Conservation (phyloP, 53 echinoderm and acorn worm genomes). For the Holothuria scabra region DNA sequence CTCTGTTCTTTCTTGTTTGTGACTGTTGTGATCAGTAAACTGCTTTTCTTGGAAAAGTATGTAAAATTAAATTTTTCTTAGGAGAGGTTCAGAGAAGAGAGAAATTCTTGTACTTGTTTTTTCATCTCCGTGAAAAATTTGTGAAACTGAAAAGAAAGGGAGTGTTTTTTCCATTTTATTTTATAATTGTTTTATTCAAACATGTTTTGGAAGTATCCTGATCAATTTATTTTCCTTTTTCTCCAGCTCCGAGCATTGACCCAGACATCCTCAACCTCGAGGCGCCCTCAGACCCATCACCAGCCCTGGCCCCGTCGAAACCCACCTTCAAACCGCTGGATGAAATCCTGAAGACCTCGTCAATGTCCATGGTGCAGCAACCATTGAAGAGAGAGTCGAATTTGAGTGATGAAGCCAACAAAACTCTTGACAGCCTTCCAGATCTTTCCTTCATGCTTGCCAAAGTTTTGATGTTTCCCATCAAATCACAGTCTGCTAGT, state of each 20-base stretch:
- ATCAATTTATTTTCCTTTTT: neutral
- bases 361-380: conserved; percentile 89
- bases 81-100: no score
- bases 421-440: conserved; percentile 74
- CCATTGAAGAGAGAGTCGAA: conserved; percentile 68
- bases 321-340: conserved; percentile 74
- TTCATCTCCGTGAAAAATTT: no score
- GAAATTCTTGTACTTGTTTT: no score
- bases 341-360: conserved; percentile 87
- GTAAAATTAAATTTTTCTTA: no score
- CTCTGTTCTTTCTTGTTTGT: no score
- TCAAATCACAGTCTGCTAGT: conserved; percentile 34
- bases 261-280: conserved; percentile 84
- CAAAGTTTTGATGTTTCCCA: conserved; percentile 95
- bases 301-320: conserved; percentile 48
- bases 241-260: conserved; percentile 77
- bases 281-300: conserved; percentile 34
- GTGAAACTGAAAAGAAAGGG: no score
- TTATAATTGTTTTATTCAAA: no score
- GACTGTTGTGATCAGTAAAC: no score
- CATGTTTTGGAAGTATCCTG: no score
- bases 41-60: no score
- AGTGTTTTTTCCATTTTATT: no score
- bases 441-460: conserved; percentile 95
- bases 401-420: conserved; percentile 82